phyloP scores from a whole-genome alignment of 2,888 invertebrate species.

The Arrhopalites spinosus region DNA sequence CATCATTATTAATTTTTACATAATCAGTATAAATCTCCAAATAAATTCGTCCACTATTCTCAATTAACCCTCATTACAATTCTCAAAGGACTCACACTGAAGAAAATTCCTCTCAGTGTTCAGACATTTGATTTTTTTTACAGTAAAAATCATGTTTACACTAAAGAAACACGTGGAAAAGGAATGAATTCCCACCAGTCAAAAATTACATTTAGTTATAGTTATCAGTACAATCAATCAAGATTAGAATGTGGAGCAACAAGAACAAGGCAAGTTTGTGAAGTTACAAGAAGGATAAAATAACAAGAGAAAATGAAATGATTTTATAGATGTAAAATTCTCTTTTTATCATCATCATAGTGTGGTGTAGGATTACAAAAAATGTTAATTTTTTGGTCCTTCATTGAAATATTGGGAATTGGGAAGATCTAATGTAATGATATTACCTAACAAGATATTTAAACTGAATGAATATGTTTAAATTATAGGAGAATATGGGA shows the following conservation, averaged over 20 bases:
- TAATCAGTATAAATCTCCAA: too few relatives aligned
- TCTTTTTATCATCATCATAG: neutral
- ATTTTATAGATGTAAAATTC: neutral
- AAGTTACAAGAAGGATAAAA: neutral
- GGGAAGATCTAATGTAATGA: neutral
- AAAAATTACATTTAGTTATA: neutral
- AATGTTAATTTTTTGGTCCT: too few relatives aligned
- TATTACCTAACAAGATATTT: neutral
- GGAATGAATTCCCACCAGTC: neutral
- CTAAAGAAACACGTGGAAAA: neutral
- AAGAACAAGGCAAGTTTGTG: neutral
- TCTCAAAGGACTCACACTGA: too few relatives aligned
- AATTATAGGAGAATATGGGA: neutral
- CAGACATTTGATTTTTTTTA: neutral
- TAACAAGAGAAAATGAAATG: neutral
- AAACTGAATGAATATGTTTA: neutral
- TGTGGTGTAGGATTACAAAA: too few relatives aligned
- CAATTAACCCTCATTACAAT: too few relatives aligned
- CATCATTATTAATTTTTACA: too few relatives aligned
- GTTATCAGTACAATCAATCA: neutral
- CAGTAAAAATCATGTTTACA: neutral
- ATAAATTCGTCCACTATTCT: too few relatives aligned
- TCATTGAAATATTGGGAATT: neutral
- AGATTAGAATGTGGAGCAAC: constrained; percentile 11
- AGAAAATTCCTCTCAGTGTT: too few relatives aligned